phyloP scores from a whole-genome alignment of 2,888 invertebrate genomes.

The Perizoma affinitatum region DNA sequence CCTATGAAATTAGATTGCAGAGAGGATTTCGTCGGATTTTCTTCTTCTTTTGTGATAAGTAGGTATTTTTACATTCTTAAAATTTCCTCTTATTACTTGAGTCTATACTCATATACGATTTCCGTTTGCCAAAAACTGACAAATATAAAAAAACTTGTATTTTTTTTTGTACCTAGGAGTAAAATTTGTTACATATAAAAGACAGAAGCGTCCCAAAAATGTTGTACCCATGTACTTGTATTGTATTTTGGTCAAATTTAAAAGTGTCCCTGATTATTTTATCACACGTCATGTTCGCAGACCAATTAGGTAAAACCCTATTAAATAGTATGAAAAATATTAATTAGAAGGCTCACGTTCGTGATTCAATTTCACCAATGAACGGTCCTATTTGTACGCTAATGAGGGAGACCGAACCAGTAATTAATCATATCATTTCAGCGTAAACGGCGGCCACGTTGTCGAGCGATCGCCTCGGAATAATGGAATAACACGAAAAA shows the following conservation, averaged over 20 bases:
- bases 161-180: no score
- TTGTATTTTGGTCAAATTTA: no score
- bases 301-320: slow-evolving; percentile 38
- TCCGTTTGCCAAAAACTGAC: no score
- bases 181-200: no score
- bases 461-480: slow-evolving; percentile 72
- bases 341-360: slow-evolving; percentile 71
- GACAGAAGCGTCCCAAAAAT: no score
- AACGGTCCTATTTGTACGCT: slow-evolving; percentile 77
- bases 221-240: no score
- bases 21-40: slow-evolving; percentile 8
- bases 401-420: slow-evolving; percentile 77
- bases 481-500: slow-evolving; percentile 78
- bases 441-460: slow-evolving; percentile 72
- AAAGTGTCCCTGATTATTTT: background rate
- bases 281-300: slow-evolving; percentile 6
- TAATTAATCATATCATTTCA: slow-evolving; percentile 84
- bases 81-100: no score
- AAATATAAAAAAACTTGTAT: no score
- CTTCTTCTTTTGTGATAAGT: no score
- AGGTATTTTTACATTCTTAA: no score
- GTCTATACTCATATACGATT: no score
- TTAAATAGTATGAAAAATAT: slow-evolving; percentile 57
- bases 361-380: slow-evolving; percentile 81
- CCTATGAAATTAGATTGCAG: slow-evolving; percentile 58